Percentiles rank a stretch among this genome's conserved stretches.
These are phyloP conservation scores for Calameuta pallipes DNA, from an alignment of 2,888 invertebrate species.

Conservation along the genomic window DNA sequence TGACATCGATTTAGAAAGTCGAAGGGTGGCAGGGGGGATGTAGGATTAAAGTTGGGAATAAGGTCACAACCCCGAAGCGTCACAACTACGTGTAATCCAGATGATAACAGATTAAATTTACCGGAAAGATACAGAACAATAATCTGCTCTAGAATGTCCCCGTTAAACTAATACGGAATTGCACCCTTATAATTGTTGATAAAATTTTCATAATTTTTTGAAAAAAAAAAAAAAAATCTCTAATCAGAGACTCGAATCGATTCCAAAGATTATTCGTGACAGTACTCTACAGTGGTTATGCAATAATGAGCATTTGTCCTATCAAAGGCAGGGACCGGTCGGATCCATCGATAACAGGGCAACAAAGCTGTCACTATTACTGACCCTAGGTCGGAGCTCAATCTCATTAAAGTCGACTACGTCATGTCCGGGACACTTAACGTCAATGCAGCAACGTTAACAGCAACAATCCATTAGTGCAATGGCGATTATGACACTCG, in stretches of 20 bases:
- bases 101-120: conserved; percentile 51
- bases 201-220: background rate
- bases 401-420: background rate
- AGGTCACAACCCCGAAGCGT: background rate
- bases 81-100: conserved; percentile 39
- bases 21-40: too few species aligned
- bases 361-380: background rate
- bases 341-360: background rate
- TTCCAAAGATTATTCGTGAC: background rate
- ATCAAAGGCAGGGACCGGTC: background rate
- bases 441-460: background rate
- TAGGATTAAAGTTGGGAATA: too few species aligned
- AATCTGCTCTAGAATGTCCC: too few species aligned
- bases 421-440: background rate
- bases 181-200: too few species aligned
- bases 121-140: conserved; percentile 33
- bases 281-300: background rate
- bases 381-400: background rate
- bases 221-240: background rate
- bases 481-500: conserved; percentile 29
- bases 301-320: background rate
- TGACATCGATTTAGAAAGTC: too few species aligned
- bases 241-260: background rate
- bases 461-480: conserved; percentile 28
- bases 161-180: too few species aligned